Percentiles rank a stretch among this genome's conserved stretches.
Conservation (phyloP, 2,888 invertebrate genomes). For the Augiades crinisus region DNA sequence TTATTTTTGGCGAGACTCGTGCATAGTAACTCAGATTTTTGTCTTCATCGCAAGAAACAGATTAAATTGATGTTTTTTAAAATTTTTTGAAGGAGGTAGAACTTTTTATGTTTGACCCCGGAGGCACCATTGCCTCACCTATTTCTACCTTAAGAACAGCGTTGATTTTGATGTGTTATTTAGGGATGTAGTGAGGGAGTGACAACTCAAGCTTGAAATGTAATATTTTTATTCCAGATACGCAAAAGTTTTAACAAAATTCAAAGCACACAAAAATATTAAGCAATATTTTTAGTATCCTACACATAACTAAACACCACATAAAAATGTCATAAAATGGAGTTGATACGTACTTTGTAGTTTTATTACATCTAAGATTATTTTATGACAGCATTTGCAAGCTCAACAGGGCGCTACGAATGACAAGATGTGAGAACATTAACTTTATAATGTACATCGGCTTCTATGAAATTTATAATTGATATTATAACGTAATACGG, state of each 20-base stretch:
- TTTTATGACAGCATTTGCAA: conserved; percentile 19
- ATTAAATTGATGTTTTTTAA: not conserved
- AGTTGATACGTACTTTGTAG: conserved; percentile 15
- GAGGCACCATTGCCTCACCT: too few species aligned
- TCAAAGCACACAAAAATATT: not conserved
- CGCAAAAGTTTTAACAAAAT: not conserved
- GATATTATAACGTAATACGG: too few species aligned
- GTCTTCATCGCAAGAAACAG: not conserved
- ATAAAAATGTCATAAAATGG: conserved; percentile 13
- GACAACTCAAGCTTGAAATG: too few species aligned
- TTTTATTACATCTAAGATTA: conserved; percentile 19
- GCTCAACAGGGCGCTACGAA: not conserved
- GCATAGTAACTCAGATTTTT: not conserved
- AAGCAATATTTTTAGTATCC: conserved; percentile 2
- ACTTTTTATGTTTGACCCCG: not conserved
- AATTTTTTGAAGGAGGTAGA: not conserved
- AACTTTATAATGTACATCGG: not conserved
- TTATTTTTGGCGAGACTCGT: conserved; percentile 3
- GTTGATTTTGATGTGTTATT: too few species aligned
- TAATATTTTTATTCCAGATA: too few species aligned
- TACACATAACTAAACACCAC: conserved; percentile 2
- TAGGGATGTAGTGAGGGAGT: too few species aligned
- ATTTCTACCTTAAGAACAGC: too few species aligned
- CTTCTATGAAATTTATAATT: too few species aligned
- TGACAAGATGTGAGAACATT: conserved; percentile 6